Base-by-base conservation (phyloP, 2,797 vertebrate genomes). In the Falco berigora region DNA sequence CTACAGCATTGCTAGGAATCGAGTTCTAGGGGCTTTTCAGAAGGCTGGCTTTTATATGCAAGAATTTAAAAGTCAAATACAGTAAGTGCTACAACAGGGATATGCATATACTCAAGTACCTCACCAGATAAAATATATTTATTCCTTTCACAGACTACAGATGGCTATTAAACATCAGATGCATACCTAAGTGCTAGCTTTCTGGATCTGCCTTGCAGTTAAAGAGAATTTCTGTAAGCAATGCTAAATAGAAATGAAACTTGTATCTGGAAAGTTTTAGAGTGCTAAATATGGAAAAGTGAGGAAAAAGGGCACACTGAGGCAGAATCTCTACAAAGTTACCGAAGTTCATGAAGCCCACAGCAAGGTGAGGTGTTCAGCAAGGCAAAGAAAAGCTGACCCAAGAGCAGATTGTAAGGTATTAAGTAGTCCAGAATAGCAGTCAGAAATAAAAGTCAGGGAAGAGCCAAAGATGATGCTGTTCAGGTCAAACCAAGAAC, bases 321-420 rank as follows among this genome's bases (percentile, higher is more conserved):
- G 40, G 66, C 24, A 80, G 36, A 67, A 72, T 15, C 18, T 76
- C 49, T 20, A 17, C 8, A 10, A 85, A 68, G 15, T 20, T 32
- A 38, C 38, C 17, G 21, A 79, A 24, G n/a, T 56, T 42, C 14
- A 7, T 40, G 20, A 58, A 81, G 24, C 38, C 25, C 47, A 40
- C 17, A 38, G 68, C 25, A 19, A 68, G 38, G 16, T 2, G 11
- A 38, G 42, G 52, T 52, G 36, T 27, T 52, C 32, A 74, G 34
- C 25, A 25, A 15, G 52, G 38, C 3, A 15, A 42, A 38, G 27
- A 10, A 42, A 52, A 69, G 20, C 58, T 40, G 47, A 2, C 8
- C 21, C 23, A 34, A 8, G 42, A 28, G 30, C 1, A 4, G 30
- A 22, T 7, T 14, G n/a, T 1, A 10, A 0, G 22, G 44, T 22